Conservation (phyloP, 2,113 vertebrate genomes). For the Guaruba guarouba region DNA sequence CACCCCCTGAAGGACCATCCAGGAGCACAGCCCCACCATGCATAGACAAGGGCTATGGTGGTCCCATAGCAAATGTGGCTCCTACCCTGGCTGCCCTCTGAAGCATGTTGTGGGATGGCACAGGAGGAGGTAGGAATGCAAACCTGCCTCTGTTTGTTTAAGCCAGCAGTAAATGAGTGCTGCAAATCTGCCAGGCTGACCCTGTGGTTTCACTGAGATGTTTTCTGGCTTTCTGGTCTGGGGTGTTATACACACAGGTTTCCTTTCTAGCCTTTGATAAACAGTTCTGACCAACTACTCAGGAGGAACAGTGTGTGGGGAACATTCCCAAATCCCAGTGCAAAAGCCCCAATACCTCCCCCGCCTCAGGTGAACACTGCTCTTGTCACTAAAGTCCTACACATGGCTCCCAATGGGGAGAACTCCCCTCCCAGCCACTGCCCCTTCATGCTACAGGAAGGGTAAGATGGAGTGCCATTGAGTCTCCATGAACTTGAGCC, state of each 20-base stretch:
- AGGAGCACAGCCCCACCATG: background rate
- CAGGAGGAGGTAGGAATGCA: background rate
- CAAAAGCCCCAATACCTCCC: background rate
- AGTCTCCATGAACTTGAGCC: accelerated
- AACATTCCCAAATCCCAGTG: background rate
- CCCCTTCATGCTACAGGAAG: accelerated
- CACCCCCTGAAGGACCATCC: background rate
- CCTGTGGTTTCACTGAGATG: slow-evolving; percentile 27
- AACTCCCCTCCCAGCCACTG: background rate
- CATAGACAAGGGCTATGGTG: accelerated
- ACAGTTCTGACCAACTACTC: slow-evolving; percentile 27
- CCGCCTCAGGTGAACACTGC: background rate
- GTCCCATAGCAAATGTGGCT: accelerated
- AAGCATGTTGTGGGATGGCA: background rate
- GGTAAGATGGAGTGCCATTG: background rate
- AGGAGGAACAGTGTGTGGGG: background rate
- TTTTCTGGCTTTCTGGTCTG: slow-evolving; percentile 49
- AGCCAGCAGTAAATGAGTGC: background rate
- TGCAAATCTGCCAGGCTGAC: slow-evolving; percentile 29
- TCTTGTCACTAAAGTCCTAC: background rate
- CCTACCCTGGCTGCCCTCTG: background rate
- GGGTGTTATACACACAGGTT: slow-evolving; percentile 21
- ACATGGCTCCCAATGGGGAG: accelerated
- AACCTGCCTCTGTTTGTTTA: slow-evolving; percentile 3
- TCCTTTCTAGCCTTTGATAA: slow-evolving; percentile 46